phyloP scores from a whole-genome alignment of 2,113 vertebrate species.

The Psammodynastes pulverulentus region DNA sequence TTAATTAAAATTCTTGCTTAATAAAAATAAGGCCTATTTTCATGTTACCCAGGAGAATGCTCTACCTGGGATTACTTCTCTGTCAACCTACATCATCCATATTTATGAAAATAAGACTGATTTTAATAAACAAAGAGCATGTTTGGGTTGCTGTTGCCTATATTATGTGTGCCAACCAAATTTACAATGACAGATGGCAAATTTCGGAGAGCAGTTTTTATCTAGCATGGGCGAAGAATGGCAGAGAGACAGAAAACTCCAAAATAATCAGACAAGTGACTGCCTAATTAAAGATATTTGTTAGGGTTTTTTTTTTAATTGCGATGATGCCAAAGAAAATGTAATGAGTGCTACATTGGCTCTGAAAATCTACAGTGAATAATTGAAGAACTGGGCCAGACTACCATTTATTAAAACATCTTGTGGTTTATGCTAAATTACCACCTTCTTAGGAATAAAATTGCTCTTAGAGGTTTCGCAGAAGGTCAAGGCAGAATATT shows the following conservation, averaged over 20 bases:
- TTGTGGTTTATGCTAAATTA: not conserved
- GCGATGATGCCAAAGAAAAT: not conserved
- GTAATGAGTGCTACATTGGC: not conserved
- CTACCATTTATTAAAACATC: conserved; percentile 3
- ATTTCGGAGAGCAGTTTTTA: not conserved
- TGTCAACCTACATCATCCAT: not conserved
- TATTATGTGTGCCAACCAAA: not conserved
- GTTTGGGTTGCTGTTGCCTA: not conserved
- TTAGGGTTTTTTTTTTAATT: not conserved
- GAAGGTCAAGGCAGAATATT: not conserved
- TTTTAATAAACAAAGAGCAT: not conserved
- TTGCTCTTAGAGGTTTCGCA: not conserved
- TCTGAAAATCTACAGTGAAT: not conserved
- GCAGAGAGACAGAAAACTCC: not conserved
- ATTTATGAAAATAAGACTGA: conserved; percentile 2
- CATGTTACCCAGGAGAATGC: not conserved
- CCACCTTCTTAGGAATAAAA: not conserved
- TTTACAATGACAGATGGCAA: not conserved
- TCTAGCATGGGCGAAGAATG: not conserved
- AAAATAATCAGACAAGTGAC: not conserved
- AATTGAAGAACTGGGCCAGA: not conserved
- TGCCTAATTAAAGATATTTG: conserved; percentile 15
- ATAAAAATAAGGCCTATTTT: not conserved
- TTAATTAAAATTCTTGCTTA: not conserved
- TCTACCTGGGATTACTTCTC: not conserved